Evolutionary conservation across 2,797 vertebrate genomes (phyloP), one percentile per base, ranked within the genome.

Genomic region (Acanthurus lineatus): DNA sequence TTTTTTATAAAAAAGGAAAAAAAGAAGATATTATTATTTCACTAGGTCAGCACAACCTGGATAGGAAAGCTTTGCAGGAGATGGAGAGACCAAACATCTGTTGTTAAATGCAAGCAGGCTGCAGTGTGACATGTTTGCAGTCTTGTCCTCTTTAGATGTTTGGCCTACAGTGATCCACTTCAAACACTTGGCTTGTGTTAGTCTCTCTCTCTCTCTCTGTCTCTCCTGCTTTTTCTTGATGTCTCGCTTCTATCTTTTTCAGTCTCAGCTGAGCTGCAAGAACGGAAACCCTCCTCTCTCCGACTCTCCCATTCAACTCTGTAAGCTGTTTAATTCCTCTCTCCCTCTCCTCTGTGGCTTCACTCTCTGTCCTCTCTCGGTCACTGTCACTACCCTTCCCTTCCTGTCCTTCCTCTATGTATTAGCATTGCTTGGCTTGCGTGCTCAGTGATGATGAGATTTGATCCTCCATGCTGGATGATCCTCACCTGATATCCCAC

Each of bases 81-180:
- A 95, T 77, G 81, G 93, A 95, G 96, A 98, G 95, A 96, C 94
- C 95, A 96, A 97, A 97, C 98, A 99, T 98, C 98, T 99, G 97
- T 95, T 96, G 95, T 94, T 96, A 96, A 98, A 96, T 91, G 94
- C 93, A 95, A 95, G 92, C 95, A 97, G 96, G 94, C 96, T 96
- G 94, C 94, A 88, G 89, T 95, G 95, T 96, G 96, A 95, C 96
- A 97, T 95, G 96, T 96, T 96, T 95, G 96, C 96, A 96, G 96
- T 96, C 96, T 96, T 94, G 96, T 97, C 96, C 96, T 96, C 96
- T 96, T 96, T 95, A 96, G 96, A 96, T 96, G 94, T 96, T 97
- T 96, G 95, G 96, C 96, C 96, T 93, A 94, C 83, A 90, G 93
- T 94, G 95, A 95, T 93, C 91, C 91, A 96, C 96, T 97, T 97